These are phyloP conservation scores for Arnoldichthys spilopterus DNA, from an alignment of 2,797 vertebrate genomes.

Conservation along the genomic window DNA sequence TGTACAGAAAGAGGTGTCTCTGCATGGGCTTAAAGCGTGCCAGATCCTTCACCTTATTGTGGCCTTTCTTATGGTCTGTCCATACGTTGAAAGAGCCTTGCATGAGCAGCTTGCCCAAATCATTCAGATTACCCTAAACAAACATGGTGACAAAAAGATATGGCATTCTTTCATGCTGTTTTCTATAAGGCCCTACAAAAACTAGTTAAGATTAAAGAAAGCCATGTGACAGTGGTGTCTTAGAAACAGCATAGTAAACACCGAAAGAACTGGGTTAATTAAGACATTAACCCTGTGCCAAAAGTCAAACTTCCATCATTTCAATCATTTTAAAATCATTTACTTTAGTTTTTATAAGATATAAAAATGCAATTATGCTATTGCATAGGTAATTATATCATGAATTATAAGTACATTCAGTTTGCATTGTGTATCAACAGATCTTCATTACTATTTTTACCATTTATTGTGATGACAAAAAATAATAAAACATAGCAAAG, in stretches of 20 bases:
- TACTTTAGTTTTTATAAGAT: background rate
- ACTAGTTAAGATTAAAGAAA: background rate
- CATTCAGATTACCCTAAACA: constrained; percentile 85
- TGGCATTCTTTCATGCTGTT: background rate
- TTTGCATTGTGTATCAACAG: background rate
- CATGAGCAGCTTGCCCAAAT: constrained; percentile 93
- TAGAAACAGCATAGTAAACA: background rate
- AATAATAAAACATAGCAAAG: background rate
- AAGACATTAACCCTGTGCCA: no score
- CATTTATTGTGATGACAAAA: background rate
- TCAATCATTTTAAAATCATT: background rate
- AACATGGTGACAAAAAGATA: background rate
- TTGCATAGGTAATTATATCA: background rate
- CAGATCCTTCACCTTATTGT: constrained; percentile 95
- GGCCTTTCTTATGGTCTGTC: constrained; percentile 93
- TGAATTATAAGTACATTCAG: background rate
- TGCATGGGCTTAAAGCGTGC: constrained; percentile 96
- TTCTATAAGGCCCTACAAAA: background rate
- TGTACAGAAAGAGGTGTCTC: constrained; percentile 92
- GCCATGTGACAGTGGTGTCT: background rate
- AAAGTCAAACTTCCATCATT: background rate
- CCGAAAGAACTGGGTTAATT: no score
- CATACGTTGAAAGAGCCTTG: constrained; percentile 92
- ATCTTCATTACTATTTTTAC: background rate
- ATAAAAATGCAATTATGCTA: background rate